Percentiles rank a stretch among this genome's conserved stretches.
phyloP scores from a whole-genome alignment of 2,888 invertebrate genomes.

The Saturnia japonica region DNA sequence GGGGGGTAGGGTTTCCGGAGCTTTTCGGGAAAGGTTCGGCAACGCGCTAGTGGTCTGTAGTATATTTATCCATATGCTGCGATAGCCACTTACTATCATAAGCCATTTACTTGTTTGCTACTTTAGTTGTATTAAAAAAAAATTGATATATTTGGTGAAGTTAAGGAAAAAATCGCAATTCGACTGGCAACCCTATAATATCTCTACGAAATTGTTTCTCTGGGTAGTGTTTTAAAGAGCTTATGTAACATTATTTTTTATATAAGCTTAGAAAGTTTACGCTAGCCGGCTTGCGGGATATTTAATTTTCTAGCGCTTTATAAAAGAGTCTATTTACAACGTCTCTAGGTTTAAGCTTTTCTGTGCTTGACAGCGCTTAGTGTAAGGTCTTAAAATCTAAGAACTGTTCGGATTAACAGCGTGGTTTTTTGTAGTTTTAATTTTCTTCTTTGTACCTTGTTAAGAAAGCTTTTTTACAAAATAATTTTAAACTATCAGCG shows the following conservation, averaged over 20 bases:
- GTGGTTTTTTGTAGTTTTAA: background rate
- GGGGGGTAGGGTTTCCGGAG: no score
- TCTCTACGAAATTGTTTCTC: background rate
- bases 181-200: background rate
- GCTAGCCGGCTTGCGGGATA: conserved; percentile 1
- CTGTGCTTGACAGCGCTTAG: background rate
- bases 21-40: no score
- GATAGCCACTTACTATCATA: no score
- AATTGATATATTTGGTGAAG: background rate
- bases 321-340: background rate
- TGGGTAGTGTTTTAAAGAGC: background rate
- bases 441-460: background rate
- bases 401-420: background rate
- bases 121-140: no score
- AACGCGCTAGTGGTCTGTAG: no score
- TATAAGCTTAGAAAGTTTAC: conserved; percentile 9
- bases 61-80: no score
- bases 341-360: conserved; percentile 2
- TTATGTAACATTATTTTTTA: background rate
- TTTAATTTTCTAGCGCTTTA: background rate
- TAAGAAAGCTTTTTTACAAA: background rate
- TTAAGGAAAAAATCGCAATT: background rate
- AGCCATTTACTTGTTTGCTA: no score
- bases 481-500: background rate
- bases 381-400: background rate